Conservation (phyloP, 2,888 invertebrate genomes). For the Hypercompe scribonia region DNA sequence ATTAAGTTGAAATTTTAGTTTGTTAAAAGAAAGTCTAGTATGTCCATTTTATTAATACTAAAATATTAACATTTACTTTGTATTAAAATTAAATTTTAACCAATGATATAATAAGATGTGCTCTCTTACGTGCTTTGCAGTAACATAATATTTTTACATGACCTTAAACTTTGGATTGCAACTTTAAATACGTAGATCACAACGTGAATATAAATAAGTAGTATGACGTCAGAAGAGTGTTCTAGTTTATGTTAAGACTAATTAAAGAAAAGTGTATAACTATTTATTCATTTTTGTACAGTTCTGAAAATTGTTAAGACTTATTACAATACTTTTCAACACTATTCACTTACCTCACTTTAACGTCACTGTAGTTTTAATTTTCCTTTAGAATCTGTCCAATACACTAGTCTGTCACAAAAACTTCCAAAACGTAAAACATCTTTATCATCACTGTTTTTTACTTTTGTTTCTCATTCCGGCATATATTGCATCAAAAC, state of each 20-base stretch:
- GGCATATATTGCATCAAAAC: constrained; percentile 9
- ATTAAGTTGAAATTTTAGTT: neutral
- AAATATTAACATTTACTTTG: neutral
- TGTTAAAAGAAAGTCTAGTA: neutral
- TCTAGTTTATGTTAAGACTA: neutral
- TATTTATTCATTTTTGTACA: neutral
- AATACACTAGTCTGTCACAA: constrained; percentile 43
- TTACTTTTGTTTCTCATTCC: constrained; percentile 15
- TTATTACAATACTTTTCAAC: neutral
- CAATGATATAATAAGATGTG: neutral
- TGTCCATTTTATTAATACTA: neutral
- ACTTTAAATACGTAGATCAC: neutral
- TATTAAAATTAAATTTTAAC: neutral
- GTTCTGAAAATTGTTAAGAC: neutral
- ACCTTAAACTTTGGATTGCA: neutral
- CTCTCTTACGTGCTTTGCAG: neutral
- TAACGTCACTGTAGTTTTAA: constrained; percentile 16
- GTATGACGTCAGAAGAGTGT: neutral
- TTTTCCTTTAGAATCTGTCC: constrained; percentile 22
- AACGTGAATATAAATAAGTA: neutral
- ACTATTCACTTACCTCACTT: constrained; percentile 38
- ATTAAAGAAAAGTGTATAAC: neutral
- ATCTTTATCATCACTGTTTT: constrained; percentile 36
- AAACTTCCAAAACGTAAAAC: constrained; percentile 33
- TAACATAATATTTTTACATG: no score